A percentile compares a stretch with the other conserved stretches of the same genome.
phyloP scores from a whole-genome alignment of 1,140 invertebrate species.

The Coboldia fuscipes region DNA sequence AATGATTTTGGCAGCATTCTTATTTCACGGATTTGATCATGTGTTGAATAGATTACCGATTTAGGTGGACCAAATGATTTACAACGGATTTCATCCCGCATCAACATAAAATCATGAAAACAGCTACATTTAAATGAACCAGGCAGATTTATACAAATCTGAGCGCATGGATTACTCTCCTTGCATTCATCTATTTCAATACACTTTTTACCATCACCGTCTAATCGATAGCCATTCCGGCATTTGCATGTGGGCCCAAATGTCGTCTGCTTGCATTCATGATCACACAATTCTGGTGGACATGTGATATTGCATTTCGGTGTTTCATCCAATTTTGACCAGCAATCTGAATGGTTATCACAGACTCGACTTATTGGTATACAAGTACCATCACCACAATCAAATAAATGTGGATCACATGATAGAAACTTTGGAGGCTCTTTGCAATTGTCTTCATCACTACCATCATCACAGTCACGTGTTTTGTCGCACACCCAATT shows the following conservation, averaged over 20 bases:
- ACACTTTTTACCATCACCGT: slow-evolving; percentile 24
- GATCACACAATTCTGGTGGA: slow-evolving; percentile 19
- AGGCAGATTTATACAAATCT: slow-evolving; percentile 47
- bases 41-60: slow-evolving; percentile 24
- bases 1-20: slow-evolving; percentile 16
- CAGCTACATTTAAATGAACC: slow-evolving; percentile 60
- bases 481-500: slow-evolving; percentile 43
- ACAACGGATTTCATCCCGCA: slow-evolving; percentile 41
- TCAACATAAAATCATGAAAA: slow-evolving; percentile 30
- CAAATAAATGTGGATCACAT: slow-evolving; percentile 13
- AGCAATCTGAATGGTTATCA: slow-evolving; percentile 39
- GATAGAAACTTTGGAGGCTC: slow-evolving; percentile 8
- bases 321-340: slow-evolving; percentile 14
- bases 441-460: slow-evolving; percentile 35
- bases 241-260: slow-evolving; percentile 43
- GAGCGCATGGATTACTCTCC: slow-evolving; percentile 50
- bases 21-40: slow-evolving; percentile 28
- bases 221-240: slow-evolving; percentile 44
- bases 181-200: slow-evolving; percentile 50
- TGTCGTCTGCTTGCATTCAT: slow-evolving; percentile 22
- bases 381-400: slow-evolving; percentile 28
- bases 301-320: slow-evolving; percentile 12
- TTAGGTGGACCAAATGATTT: slow-evolving; percentile 33
- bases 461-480: slow-evolving; percentile 38
- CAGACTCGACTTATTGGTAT: slow-evolving; percentile 29